These are phyloP conservation scores for Ophiothrix spiculata DNA, from an alignment of 35 echinoderm and acorn worm species.

Conservation along the genomic window DNA sequence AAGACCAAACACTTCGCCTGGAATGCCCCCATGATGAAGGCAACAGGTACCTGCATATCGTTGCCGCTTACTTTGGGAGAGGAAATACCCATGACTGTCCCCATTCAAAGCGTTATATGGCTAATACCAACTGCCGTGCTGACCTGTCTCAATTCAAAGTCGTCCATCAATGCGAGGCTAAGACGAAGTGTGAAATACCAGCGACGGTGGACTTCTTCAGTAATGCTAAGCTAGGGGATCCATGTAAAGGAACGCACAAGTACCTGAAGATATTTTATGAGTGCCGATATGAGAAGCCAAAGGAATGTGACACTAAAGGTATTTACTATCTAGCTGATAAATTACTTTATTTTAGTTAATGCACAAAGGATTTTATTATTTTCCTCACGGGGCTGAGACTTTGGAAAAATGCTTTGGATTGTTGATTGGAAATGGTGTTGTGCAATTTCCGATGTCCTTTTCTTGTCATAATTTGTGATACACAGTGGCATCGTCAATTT, in stretches of 20 bases:
- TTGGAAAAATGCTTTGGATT: too few species aligned
- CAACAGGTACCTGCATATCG: not conserved
- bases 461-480: too few species aligned
- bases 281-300: not conserved
- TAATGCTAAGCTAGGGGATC: not conserved
- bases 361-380: too few species aligned
- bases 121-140: not conserved
- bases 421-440: too few species aligned
- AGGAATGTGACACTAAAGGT: conserved; percentile 1
- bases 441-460: too few species aligned
- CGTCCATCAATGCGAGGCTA: not conserved
- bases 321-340: too few species aligned
- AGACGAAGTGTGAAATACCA: not conserved
- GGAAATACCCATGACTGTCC: not conserved
- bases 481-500: too few species aligned
- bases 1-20: not conserved
- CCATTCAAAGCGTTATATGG: not conserved
- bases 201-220: not conserved
- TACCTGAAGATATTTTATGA: not conserved
- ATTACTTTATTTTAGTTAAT: too few species aligned
- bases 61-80: not conserved
- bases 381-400: too few species aligned
- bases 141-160: not conserved
- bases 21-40: conserved; percentile 2
- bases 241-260: not conserved